Conservation (phyloP, 2,113 vertebrate genomes). For the Azemiops feae region DNA sequence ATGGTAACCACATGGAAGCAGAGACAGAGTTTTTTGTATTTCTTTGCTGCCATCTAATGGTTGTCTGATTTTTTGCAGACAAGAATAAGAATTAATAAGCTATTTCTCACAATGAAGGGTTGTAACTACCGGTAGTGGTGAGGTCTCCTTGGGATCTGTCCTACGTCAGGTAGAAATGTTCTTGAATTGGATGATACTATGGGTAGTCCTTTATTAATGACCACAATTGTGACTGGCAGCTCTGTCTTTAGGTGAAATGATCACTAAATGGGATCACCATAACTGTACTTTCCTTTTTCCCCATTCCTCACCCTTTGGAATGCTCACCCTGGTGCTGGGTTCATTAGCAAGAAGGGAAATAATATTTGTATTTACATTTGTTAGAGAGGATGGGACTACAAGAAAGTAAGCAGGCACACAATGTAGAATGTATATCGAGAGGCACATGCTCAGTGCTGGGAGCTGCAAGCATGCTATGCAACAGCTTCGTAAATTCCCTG, state of each 20-base stretch:
- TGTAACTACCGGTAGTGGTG: background rate
- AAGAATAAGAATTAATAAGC: background rate
- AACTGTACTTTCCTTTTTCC: background rate
- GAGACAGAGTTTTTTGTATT: background rate
- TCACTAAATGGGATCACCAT: background rate
- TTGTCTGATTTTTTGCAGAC: background rate
- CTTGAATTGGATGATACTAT: background rate
- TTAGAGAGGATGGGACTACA: background rate
- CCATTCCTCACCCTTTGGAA: background rate
- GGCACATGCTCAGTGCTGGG: background rate
- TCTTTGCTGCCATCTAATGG: background rate
- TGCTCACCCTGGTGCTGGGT: background rate
- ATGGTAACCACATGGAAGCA: background rate
- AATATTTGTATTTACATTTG: background rate
- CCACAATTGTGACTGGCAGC: background rate
- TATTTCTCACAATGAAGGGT: background rate
- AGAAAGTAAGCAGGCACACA: background rate
- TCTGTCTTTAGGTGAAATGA: background rate
- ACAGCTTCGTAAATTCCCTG: background rate
- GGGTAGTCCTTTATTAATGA: background rate
- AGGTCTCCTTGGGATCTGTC: background rate
- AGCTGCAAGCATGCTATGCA: background rate
- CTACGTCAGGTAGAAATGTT: background rate
- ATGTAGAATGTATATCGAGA: background rate
- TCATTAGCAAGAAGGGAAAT: background rate